These are phyloP conservation scores for Lucilia cuprina DNA, from an alignment of 1,140 invertebrate genomes.

Conservation along the genomic window DNA sequence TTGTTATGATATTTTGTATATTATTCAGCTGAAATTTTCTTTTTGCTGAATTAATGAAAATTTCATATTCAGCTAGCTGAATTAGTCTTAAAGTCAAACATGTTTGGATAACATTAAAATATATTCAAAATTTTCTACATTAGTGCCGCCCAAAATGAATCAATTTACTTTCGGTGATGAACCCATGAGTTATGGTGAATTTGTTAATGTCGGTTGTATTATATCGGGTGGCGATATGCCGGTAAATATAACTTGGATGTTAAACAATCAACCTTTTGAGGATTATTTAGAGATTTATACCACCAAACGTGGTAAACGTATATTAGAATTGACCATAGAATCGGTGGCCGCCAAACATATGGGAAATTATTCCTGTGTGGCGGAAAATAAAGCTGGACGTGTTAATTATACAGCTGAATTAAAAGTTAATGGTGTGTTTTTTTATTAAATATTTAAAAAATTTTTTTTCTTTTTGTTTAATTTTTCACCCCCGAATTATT, in stretches of 20 bases:
- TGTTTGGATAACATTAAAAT: no score
- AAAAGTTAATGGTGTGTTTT: conserved; percentile 72
- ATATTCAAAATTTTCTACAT: not conserved
- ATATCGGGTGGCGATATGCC: conserved; percentile 75
- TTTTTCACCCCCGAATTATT: conserved; percentile 37
- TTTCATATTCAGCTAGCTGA: not conserved
- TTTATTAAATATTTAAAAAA: conserved; percentile 3
- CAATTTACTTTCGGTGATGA: conserved; percentile 71
- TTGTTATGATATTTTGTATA: no score
- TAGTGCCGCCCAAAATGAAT: conserved; percentile 67
- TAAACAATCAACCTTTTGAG: conserved; percentile 66
- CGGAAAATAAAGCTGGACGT: conserved; percentile 73
- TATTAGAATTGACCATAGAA: conserved; percentile 78
- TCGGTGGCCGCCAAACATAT: conserved; percentile 76
- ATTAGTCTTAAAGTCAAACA: not conserved
- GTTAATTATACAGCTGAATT: conserved; percentile 72
- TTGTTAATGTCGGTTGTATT: conserved; percentile 72
- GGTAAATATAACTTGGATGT: conserved; percentile 69
- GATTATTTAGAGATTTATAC: conserved; percentile 65
- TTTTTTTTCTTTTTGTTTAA: not conserved
- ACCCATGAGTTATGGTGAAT: conserved; percentile 75
- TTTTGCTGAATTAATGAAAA: no score
- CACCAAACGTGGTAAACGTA: conserved; percentile 72
- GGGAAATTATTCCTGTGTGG: conserved; percentile 82
- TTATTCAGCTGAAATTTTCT: no score